Conservation (phyloP, 1,140 invertebrate species). For the Ceratitis capitata region DNA sequence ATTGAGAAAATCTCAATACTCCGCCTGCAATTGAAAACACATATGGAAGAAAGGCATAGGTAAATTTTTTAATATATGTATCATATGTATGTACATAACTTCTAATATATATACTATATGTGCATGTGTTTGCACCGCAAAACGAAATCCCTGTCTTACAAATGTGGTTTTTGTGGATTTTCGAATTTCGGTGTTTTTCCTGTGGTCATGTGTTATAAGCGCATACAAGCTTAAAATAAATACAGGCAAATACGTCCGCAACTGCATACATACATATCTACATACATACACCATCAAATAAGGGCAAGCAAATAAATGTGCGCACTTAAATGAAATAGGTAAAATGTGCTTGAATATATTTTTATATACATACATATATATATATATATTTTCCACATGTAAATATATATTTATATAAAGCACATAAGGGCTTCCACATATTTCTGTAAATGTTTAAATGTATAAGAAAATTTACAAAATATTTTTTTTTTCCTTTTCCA, state of each 20-base stretch:
- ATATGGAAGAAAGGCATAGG: no score
- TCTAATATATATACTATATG: neutral
- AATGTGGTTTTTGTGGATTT: slow-evolving; percentile 25
- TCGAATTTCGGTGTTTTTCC: slow-evolving; percentile 11
- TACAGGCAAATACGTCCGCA: neutral
- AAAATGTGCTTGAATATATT: neutral
- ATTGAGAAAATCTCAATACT: neutral
- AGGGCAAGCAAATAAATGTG: neutral
- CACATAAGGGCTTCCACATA: no score
- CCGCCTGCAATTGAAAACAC: neutral
- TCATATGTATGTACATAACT: neutral
- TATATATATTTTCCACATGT: neutral
- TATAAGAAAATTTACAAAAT: neutral
- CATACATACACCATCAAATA: neutral
- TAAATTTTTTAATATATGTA: no score
- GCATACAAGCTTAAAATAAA: neutral
- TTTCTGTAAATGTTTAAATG: neutral
- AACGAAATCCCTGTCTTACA: slow-evolving; percentile 30
- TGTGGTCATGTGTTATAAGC: slow-evolving; percentile 19
- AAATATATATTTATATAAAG: neutral
- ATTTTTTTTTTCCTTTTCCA: neutral
- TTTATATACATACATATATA: neutral
- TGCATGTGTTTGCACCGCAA: neutral
- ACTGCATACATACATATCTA: neutral
- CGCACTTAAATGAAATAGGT: neutral